Evolutionary conservation across 2,797 vertebrate genomes (phyloP).

Genomic region (Heterohyrax brucei): DNA sequence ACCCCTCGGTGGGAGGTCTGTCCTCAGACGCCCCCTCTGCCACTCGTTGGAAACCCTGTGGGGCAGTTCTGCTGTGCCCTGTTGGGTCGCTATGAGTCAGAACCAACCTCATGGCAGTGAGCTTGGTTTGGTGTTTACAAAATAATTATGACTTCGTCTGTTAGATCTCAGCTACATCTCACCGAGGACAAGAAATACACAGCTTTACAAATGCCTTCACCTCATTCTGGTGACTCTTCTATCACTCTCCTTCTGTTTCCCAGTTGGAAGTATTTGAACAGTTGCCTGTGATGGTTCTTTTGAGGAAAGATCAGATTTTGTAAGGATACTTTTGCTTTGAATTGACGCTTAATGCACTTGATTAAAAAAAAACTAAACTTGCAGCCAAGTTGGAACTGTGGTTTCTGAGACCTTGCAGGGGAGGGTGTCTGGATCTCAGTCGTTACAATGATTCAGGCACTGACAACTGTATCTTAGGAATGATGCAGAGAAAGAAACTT

Average conservation of each 20-base stretch:
- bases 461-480: conserved; percentile 60
- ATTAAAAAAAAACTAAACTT: conserved; percentile 64
- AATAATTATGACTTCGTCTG: background rate
- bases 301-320: conserved; percentile 43
- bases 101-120: too few species aligned
- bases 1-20: too few species aligned
- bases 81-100: too few species aligned
- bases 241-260: conserved; percentile 30
- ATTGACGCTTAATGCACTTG: conserved; percentile 26
- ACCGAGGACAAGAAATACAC: conserved; percentile 20
- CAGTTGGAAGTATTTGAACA: conserved; percentile 62
- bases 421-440: background rate
- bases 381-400: background rate
- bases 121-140: background rate
- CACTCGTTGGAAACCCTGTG: too few species aligned
- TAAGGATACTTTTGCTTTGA: background rate
- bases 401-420: conserved; percentile 25
- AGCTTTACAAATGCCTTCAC: conserved; percentile 42
- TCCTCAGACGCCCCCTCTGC: too few species aligned
- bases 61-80: too few species aligned
- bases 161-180: background rate
- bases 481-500: conserved; percentile 43
- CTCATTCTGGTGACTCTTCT: conserved; percentile 39
- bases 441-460: background rate
- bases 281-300: conserved; percentile 3